Evolutionary conservation across 2,113 vertebrate genomes (phyloP).

Genomic region (Peromyscus polionotus): DNA sequence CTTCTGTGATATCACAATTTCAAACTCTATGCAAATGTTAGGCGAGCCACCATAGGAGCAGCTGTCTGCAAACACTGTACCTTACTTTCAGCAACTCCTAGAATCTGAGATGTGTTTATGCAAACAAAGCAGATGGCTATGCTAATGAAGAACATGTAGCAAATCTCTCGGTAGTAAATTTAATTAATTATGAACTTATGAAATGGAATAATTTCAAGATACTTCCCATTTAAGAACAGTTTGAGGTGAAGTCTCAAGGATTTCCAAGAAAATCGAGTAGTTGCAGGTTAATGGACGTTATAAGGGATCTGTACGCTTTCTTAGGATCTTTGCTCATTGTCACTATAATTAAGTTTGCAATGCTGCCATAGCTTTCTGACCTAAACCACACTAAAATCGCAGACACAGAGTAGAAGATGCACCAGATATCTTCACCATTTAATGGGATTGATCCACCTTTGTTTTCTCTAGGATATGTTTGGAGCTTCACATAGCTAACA

Average conservation of each 20-base stretch:
- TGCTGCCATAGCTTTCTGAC: background rate
- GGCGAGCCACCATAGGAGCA: background rate
- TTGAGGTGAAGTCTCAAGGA: slow-evolving; percentile 8
- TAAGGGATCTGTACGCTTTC: background rate
- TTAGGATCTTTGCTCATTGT: slow-evolving; percentile 27
- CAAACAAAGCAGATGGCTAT: slow-evolving; percentile 69
- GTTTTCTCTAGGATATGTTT: background rate
- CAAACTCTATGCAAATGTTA: background rate
- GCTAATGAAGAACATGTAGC: slow-evolving; percentile 61
- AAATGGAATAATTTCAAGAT: slow-evolving; percentile 70
- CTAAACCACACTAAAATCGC: background rate
- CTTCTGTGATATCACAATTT: background rate
- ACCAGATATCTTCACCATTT: background rate
- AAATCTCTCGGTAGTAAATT: slow-evolving; percentile 68
- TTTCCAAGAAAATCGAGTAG: slow-evolving; percentile 35
- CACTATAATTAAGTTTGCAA: slow-evolving; percentile 38
- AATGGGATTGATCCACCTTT: background rate
- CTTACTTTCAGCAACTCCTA: slow-evolving; percentile 42
- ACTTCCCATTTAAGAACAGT: slow-evolving; percentile 55
- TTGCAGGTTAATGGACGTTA: background rate
- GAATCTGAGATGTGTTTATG: background rate
- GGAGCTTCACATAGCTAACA: background rate
- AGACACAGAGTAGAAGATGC: background rate
- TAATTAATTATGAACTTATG: slow-evolving; percentile 77
- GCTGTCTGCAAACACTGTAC: background rate